Evolutionary conservation across 2,113 vertebrate genomes (phyloP).

Genomic region (Echinops telfairi): DNA sequence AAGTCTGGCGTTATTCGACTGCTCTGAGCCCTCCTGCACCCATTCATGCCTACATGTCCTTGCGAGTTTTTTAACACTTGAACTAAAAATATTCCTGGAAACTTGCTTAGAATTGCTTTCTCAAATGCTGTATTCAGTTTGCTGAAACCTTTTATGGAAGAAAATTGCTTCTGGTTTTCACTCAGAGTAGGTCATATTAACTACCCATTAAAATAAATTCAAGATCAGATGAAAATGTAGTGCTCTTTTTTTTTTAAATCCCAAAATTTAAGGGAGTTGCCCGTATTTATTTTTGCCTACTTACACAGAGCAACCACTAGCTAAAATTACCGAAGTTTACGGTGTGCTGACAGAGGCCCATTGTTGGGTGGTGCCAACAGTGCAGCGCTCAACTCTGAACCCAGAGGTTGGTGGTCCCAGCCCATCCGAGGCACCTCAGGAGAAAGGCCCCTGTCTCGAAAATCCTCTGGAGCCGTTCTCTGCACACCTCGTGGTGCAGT

Average conservation of each 20-base stretch:
- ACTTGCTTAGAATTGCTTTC: slow-evolving; percentile 28
- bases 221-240: neutral
- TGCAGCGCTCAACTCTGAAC: neutral
- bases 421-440: neutral
- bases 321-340: neutral
- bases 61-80: neutral
- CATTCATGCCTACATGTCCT: too few relatives aligned
- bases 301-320: neutral
- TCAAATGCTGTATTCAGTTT: neutral
- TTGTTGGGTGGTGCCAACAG: neutral
- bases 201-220: neutral
- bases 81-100: slow-evolving; percentile 15
- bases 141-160: neutral
- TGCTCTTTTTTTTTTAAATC: neutral
- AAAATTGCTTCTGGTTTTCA: neutral
- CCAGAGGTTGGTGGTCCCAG: neutral
- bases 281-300: neutral
- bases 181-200: neutral
- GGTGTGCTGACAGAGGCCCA: neutral
- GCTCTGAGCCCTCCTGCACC: neutral
- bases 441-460: neutral
- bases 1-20: slow-evolving; percentile 75
- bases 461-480: neutral
- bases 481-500: neutral
- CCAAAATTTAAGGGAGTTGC: neutral